Base-by-base conservation (phyloP, 92 coral and sea anemone species). In the Palythoa caribaeorum region DNA sequence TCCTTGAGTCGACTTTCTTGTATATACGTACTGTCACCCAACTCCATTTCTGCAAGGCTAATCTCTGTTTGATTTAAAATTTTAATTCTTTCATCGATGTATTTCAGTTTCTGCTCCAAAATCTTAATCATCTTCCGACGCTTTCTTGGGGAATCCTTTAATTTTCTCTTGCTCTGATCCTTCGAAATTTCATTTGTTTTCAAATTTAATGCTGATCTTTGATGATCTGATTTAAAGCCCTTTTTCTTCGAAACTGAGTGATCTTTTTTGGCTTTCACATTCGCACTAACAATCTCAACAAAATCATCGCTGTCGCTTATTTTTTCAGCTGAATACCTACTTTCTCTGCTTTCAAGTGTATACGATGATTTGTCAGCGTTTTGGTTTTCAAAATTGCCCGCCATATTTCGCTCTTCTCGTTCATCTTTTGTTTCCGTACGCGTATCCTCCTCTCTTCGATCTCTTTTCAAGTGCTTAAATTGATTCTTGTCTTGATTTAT, bases 21-120 rank as follows among this genome's bases (percentile, higher is more conserved):
- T 71, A 97, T 94, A 84, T 97, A 97, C 5, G 93, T 93, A 78
- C 98, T 97, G 55, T 95, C 94, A 19, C 87, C 68, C 75, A 88
- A 86, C 14, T 89, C 93, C 99, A 97, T 97, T 88, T 97, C 99
- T 7, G 95, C 98, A 73, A 97, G 94, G 50, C 92, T 91, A n/a
- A 97, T 83, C 63, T 97, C 99, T 5, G 96, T 92, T 92, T 90
- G 88, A 90, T 86, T 89, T 19, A 97, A 90, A 70, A 95, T 91
- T 88, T 91, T 95, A 21, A 97, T 94, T 83, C 92, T 87, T 6
- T 94, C 93, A 20, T 88, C 78, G 40, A 92, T 69, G 55, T 87
- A 79, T 40, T 94, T 88, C 38, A 97, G 78, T 77, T 91, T 92
- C 66, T 68, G 80, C 76, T 94, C 88, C 6, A 97, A 84, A 72